phyloP scores from a whole-genome alignment of 2,888 invertebrate species.

The Peribatodes rhomboidaria region DNA sequence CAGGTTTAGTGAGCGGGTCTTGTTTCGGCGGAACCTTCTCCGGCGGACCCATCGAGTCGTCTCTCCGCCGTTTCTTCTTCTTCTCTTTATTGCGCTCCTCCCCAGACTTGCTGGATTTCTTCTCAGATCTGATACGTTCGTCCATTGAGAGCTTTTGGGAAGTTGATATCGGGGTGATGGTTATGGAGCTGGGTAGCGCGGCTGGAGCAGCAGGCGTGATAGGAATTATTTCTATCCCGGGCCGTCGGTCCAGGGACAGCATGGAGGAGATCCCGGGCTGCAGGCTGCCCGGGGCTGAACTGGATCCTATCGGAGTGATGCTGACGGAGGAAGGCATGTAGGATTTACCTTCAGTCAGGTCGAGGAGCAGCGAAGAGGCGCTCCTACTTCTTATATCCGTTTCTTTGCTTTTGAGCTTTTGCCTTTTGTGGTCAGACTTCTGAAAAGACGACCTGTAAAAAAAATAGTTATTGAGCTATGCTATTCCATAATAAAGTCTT shows the following conservation, averaged over 20 bases:
- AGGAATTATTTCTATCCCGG: conserved; percentile 95
- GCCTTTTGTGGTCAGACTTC: conserved; percentile 86
- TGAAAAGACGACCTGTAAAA: conserved; percentile 85
- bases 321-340: conserved; percentile 84
- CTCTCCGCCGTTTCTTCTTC: conserved; percentile 91
- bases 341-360: conserved; percentile 85
- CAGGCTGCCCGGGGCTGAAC: conserved; percentile 85
- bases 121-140: conserved; percentile 78
- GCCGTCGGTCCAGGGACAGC: conserved; percentile 89
- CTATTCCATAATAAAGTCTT: no score
- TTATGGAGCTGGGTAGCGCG: conserved; percentile 92
- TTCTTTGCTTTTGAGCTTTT: conserved; percentile 87
- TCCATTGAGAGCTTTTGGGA: conserved; percentile 84
- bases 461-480: conserved; percentile 12
- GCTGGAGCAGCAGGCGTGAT: conserved; percentile 88
- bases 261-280: conserved; percentile 88
- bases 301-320: conserved; percentile 83
- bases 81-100: conserved; percentile 87
- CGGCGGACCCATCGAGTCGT: conserved; percentile 93
- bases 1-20: conserved; percentile 90
- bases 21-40: conserved; percentile 92
- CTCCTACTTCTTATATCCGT: conserved; percentile 79
- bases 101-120: conserved; percentile 77
- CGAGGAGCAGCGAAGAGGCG: conserved; percentile 80
- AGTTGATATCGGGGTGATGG: conserved; percentile 93